A percentile compares a stretch with the other conserved stretches of the same genome.
These are phyloP conservation scores for Neofelis nebulosa DNA, from an alignment of 2,113 vertebrate species.

Conservation along the genomic window DNA sequence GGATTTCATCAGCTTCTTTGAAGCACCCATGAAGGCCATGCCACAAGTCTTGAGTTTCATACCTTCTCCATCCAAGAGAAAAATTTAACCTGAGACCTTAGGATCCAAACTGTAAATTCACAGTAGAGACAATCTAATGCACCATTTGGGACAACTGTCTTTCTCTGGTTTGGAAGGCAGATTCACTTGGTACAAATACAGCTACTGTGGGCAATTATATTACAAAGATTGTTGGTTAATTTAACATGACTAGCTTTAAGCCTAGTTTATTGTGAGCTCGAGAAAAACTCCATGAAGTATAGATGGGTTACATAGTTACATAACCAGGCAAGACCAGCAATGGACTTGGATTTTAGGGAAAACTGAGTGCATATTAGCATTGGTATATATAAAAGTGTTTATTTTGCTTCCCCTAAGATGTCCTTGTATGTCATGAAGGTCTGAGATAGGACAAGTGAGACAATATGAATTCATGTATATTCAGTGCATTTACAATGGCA, in stretches of 20 bases:
- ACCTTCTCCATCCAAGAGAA: background rate
- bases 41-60: background rate
- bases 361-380: background rate
- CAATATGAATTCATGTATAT: background rate
- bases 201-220: background rate
- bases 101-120: background rate
- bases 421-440: background rate
- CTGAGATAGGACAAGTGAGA: background rate
- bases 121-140: background rate
- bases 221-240: background rate
- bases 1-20: background rate
- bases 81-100: background rate
- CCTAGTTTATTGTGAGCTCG: background rate
- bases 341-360: background rate
- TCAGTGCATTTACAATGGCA: background rate
- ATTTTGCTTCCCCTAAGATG: background rate
- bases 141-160: background rate
- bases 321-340: background rate
- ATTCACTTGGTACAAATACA: background rate
- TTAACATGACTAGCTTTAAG: background rate
- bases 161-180: background rate
- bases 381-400: background rate
- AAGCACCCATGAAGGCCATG: background rate
- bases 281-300: background rate
- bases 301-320: background rate